Evolutionary conservation across 2,797 vertebrate species (phyloP), one percentile per base, ranked within the genome.

Genomic region (Sebastes steindachneri): DNA sequence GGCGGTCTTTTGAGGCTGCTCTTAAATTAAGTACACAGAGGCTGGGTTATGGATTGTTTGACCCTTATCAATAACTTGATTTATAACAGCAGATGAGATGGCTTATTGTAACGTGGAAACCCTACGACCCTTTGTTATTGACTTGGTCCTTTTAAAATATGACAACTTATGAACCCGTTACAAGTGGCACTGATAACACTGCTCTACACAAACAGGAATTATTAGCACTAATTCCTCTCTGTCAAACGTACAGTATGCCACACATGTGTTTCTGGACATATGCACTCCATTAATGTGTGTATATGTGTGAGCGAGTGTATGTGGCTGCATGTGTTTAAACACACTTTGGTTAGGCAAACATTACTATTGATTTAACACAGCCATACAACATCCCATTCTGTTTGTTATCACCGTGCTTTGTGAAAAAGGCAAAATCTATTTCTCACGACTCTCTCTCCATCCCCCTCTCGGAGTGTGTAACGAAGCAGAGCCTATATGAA

Each of bases 321-420:
- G 37, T 17, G 28, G 7, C 53, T 71, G 53, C 69, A 66, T 63
- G 62, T 68, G 63, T 51, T 68, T 70, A 72, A 85, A 65, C 69
- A 74, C 33, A 66, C 59, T 64, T 57, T 19, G 58, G 31, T 64
- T 29, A 17, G 25, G 65, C 63, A 72, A 62, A 81, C 57, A 62
- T 67, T 45, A 37, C 28, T 66, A 62, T 73, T 80, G 71, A 77
- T 79, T 89, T 62, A 85, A 79, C 37, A 7, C 12, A 71, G 51
- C 60, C 19, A 31, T 37, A 69, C 45, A 68, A 53, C 17, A 62
- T 68, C 33, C 21, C 31, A 68, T 58, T 81, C 73, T 31, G 35
- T 82, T 70, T n/a, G n/a, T 85, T 74, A 72, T 79, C 66, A 67
- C 8, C 23, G 41, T 19, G 37, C 80, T 80, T 90, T 76, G 69